These are phyloP conservation scores for Eulemur rubriventer DNA, from an alignment of 2,797 vertebrate genomes.

Conservation along the genomic window DNA sequence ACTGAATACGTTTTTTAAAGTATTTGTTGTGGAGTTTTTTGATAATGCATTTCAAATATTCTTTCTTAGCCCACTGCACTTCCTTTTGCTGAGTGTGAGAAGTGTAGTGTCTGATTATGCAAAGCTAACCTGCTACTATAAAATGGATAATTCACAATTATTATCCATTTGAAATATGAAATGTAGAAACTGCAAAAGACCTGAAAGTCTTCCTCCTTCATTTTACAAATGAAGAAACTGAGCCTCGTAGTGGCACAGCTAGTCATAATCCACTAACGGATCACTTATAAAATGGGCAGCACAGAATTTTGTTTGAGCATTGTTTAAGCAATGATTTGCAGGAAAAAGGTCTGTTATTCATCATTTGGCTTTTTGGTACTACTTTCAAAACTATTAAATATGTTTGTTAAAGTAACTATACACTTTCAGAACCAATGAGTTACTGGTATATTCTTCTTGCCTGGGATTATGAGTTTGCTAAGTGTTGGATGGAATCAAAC, in stretches of 20 bases:
- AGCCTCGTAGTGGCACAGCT: background rate
- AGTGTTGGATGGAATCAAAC: constrained; percentile 66
- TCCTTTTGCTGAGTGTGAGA: background rate
- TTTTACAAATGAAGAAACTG: background rate
- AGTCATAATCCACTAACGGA: background rate
- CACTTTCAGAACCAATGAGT: constrained; percentile 20
- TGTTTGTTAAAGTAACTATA: constrained; percentile 31
- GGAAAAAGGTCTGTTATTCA: background rate
- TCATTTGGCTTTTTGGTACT: constrained; percentile 2
- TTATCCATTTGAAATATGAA: constrained; percentile 37
- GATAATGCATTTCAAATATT: background rate
- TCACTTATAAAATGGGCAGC: background rate
- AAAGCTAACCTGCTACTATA: background rate
- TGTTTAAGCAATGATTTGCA: background rate
- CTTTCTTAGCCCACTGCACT: background rate
- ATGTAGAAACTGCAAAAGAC: background rate
- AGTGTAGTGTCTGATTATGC: background rate
- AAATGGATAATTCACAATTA: background rate
- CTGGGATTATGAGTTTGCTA: background rate
- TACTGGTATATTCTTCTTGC: background rate
- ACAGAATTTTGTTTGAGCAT: background rate
- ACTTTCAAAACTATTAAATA: background rate
- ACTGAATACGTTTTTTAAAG: background rate
- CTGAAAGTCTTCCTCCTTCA: background rate
- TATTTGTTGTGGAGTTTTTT: background rate